Evolutionary conservation across 2,113 vertebrate species (phyloP).

Genomic region (Nettapus auritus): DNA sequence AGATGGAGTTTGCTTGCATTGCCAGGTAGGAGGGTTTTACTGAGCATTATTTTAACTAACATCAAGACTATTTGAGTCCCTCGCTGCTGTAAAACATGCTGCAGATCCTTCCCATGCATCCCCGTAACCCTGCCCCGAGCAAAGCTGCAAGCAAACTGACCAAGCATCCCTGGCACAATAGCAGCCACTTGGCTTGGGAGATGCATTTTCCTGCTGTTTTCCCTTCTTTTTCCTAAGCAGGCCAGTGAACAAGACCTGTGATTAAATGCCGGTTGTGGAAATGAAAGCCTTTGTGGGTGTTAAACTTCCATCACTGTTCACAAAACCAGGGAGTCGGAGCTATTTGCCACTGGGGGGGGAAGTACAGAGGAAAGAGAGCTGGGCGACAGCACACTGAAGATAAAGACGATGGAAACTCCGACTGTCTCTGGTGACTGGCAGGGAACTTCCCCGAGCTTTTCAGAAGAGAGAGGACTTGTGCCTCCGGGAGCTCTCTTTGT

Average conservation of each 20-base stretch:
- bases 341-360: background rate
- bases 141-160: too few species aligned
- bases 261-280: too few species aligned
- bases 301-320: background rate
- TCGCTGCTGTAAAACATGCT: accelerated
- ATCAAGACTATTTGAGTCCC: background rate
- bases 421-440: background rate
- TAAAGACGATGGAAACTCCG: background rate
- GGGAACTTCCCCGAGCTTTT: background rate
- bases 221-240: background rate
- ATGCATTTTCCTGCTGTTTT: background rate
- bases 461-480: background rate
- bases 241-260: background rate
- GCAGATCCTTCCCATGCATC: background rate
- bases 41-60: background rate
- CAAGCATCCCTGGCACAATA: background rate
- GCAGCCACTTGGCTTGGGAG: background rate
- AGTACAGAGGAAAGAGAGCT: background rate
- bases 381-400: background rate
- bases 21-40: background rate
- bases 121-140: background rate
- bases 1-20: background rate
- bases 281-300: background rate
- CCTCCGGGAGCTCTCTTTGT: background rate
- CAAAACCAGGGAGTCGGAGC: background rate